phyloP scores from a whole-genome alignment of 2,797 vertebrate species.

The Myotis daubentonii region DNA sequence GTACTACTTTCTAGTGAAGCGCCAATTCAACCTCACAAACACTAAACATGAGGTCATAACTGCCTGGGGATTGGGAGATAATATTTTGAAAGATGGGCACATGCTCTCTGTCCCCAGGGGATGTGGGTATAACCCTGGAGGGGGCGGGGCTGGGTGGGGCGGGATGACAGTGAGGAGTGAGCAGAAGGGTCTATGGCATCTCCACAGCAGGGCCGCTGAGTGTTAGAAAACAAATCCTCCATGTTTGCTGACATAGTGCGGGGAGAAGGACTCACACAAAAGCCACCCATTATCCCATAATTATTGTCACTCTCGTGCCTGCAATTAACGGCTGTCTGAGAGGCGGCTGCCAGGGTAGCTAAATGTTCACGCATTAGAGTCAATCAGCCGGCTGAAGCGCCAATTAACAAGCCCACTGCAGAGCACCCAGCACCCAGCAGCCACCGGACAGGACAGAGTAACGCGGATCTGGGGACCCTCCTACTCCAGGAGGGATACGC shows the following conservation, averaged over 20 bases:
- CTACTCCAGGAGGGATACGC: not conserved
- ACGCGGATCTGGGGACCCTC: not conserved
- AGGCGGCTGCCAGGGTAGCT: slow-evolving; percentile 84
- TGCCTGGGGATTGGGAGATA: not conserved
- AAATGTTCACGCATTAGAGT: slow-evolving; percentile 77
- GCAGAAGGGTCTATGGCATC: not conserved
- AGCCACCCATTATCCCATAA: slow-evolving; percentile 87
- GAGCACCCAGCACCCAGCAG: slow-evolving; percentile 29
- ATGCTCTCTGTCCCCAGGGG: not conserved
- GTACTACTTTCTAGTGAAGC: not conserved
- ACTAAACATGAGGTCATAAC: not conserved
- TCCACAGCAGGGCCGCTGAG: slow-evolving; percentile 58
- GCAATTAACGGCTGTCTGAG: slow-evolving; percentile 87
- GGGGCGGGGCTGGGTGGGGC: not conserved
- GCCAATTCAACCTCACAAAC: not conserved
- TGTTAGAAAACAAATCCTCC: slow-evolving; percentile 79
- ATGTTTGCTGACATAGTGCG: slow-evolving; percentile 76
- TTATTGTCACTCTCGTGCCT: slow-evolving; percentile 86
- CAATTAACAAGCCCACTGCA: slow-evolving; percentile 73
- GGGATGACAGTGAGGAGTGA: not conserved
- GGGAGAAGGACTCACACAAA: slow-evolving; percentile 82
- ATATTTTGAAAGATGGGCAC: not conserved
- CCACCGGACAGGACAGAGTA: not conserved
- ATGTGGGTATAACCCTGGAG: not conserved
- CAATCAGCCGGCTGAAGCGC: slow-evolving; percentile 74